Percentiles rank a stretch among this genome's conserved stretches.
phyloP scores from a whole-genome alignment of 2,113 vertebrate genomes.

The Australoheros scitulus region DNA sequence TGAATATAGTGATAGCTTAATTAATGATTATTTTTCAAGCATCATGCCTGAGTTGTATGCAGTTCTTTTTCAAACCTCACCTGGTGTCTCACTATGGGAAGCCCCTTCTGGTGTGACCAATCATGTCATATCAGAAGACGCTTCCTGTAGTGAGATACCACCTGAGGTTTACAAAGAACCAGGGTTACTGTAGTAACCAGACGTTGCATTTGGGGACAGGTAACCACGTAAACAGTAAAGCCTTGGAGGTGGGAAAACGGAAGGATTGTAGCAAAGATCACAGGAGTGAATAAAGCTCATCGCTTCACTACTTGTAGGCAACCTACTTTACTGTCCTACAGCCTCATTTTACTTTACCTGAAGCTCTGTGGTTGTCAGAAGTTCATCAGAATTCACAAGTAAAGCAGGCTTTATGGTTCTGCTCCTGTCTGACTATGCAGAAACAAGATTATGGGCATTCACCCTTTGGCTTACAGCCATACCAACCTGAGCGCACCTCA shows the following conservation, averaged over 20 bases:
- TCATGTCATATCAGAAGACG: background rate
- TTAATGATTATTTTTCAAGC: background rate
- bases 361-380: rapidly evolving
- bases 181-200: background rate
- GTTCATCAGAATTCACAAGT: background rate
- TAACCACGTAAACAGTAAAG: too few species aligned
- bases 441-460: background rate
- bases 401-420: background rate
- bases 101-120: background rate
- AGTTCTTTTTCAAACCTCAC: background rate
- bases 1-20: background rate
- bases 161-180: background rate
- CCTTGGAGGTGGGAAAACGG: background rate
- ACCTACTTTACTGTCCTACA: background rate
- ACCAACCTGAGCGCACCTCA: too few species aligned
- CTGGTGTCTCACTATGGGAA: background rate
- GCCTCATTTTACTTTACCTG: background rate
- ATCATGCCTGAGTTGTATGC: background rate
- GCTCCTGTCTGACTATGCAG: background rate
- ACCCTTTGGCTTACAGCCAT: too few species aligned
- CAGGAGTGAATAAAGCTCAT: background rate
- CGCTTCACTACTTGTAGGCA: background rate
- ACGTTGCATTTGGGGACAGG: background rate
- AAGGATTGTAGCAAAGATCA: rapidly evolving
- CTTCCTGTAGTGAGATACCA: background rate